These are phyloP conservation scores for Eubasilissa splendida DNA, from an alignment of 2,888 invertebrate species.

Conservation along the genomic window DNA sequence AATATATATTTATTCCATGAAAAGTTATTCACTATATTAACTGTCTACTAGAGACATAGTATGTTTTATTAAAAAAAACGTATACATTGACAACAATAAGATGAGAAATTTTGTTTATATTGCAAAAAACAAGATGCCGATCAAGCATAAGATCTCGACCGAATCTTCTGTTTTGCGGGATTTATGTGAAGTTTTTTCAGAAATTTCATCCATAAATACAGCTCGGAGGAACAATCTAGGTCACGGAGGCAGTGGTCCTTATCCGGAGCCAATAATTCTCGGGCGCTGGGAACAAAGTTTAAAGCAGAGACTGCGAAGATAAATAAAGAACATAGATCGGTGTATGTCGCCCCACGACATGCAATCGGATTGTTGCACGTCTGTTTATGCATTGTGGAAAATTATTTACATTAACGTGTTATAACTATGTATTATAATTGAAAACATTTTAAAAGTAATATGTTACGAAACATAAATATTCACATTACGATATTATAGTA, in stretches of 20 bases:
- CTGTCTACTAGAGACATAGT: too few species aligned
- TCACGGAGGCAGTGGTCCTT: slow-evolving; percentile 28
- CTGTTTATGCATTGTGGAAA: too few species aligned
- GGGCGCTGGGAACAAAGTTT: slow-evolving; percentile 35
- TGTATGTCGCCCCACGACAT: background rate
- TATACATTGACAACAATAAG: background rate
- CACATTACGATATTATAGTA: too few species aligned
- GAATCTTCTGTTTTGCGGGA: slow-evolving; percentile 19
- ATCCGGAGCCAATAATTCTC: slow-evolving; percentile 38
- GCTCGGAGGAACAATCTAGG: slow-evolving; percentile 25
- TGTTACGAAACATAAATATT: too few species aligned
- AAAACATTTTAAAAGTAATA: too few species aligned
- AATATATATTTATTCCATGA: too few species aligned
- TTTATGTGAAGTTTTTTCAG: slow-evolving; percentile 32
- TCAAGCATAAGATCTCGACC: slow-evolving; percentile 28
- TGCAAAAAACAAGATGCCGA: slow-evolving; percentile 12
- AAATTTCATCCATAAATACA: slow-evolving; percentile 34
- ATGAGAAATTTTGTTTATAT: slow-evolving; percentile 7
- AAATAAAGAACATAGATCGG: slow-evolving; percentile 44
- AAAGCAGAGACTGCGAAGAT: slow-evolving; percentile 20
- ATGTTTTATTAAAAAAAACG: too few species aligned
- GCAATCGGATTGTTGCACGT: too few species aligned
- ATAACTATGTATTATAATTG: too few species aligned
- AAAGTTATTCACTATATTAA: too few species aligned
- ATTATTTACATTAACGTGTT: too few species aligned